Base-by-base conservation (phyloP, 2,888 invertebrate species). In the Drosophila rubida region DNA sequence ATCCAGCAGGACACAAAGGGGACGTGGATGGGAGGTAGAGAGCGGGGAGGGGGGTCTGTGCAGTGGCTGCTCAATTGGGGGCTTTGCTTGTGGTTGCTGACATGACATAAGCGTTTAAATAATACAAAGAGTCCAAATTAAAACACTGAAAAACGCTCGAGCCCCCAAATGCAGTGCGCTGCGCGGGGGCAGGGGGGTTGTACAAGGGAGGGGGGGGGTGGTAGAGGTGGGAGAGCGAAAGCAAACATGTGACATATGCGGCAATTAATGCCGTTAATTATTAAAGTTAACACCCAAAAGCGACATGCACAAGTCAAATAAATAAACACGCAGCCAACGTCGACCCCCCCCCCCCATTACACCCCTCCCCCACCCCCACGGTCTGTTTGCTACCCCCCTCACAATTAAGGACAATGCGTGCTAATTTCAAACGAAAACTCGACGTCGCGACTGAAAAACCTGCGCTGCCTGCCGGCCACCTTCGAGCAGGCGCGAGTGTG, bases 241-340 rank as follows among this genome's bases (percentile, higher is more conserved):
- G 82, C 88, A 77, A 82, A 82, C 86, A 84, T 86, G 80, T 88
- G 87, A 84, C 88, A 84, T 88, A 82, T 88, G 88, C 86, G 80
- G 78, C 84, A 84, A 88, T 84, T 84, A 88, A 84, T 88, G 76
- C 88, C 75, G 83, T 84, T 88, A 84, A 84, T 84, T 84, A 84
- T 84, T 84, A 82, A 84, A 88, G 84, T 84, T 84, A 84, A 84
- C 84, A 84, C 84, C 84, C 84, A 88, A 83, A 88, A 88, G 83
- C 87, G 88, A 83, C 84, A 84, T 88, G 84, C 84, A 83, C 88
- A 86, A 88, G 88, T 86, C 84, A 84, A 84, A 84, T 88, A 88
- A 88, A 84, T 84, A 84, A 84, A 82, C 80, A 87, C 83, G 87
- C 87, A 87, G 80, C 71, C 71, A 48, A 53, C 57, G 19, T 19